Evolutionary conservation across 2,888 invertebrate species (phyloP), one percentile per base, ranked within the genome.

Genomic region (Agonopterix heracliana): DNA sequence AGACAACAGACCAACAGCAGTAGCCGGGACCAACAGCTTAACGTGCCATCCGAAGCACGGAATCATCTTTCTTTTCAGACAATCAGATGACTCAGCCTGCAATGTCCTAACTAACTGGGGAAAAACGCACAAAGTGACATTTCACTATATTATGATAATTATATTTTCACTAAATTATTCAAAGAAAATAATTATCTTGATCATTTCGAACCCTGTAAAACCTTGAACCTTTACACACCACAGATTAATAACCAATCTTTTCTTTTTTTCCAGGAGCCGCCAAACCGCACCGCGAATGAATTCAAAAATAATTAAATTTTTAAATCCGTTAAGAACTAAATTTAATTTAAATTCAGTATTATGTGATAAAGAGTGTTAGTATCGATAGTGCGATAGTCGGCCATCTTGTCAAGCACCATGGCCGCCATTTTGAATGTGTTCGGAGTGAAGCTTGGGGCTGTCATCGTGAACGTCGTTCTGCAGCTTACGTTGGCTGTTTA

Each of bases 401-500:
- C 76, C 73, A 77, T 75, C 62, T 73, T 75, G 75, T 68, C 59
- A 59, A 61, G 57, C 50, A 52, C 51, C 54, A 80, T 79, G 81
- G 75, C 71, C 54, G 76, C 79, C 79, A 79, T 81, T 56, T 74
- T 71, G 73, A 66, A 68, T 66, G 60, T 69, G 69, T 71, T 71
- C 45, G 68, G 67, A 26, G 64, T 73, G 54, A 63, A 63, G 50
- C 58, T 73, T 60, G 76, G 74, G 51, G 75, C 67, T 42, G 59
- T 75, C 59, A 53, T 76, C 57, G 66, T 71, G 53, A 71, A 70
- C 50, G 61, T 71, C 47, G 63, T 73, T 49, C 57, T 86, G 62
- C 73, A 86, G 64, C 64, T 86, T 40, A 67, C 72, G 49, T 49
- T 81, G 48, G 75, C 81, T 34, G 86, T 87, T 7, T 85, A 83